Base-by-base conservation (phyloP, 2,113 vertebrate genomes). In the Trogon melanurus region DNA sequence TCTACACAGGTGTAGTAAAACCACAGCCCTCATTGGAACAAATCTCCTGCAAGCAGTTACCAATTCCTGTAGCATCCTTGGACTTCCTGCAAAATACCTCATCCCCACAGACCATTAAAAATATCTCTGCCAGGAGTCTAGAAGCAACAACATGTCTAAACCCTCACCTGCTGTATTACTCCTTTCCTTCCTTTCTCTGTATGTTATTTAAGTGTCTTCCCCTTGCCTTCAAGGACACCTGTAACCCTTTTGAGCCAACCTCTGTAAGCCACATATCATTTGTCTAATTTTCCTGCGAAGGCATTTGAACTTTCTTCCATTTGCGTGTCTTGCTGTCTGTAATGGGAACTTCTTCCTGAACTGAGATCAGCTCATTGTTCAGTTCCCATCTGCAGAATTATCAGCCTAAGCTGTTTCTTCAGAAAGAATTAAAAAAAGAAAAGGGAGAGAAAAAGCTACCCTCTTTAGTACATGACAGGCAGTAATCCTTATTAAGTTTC, bases 81-180 rank as follows among this genome's bases (percentile, higher is more conserved):
- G 75, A 64, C 65, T 92, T 92, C 88, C 90, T 94, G 69, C 45
- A 90, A 79, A 93, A 93, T 60, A 69, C 69, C 73, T 94, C 65
- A 79, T 48, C 62, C 30, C 34, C n/a, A 65, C 57, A 96, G 61
- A 86, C 19, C 41, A 93, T 79, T 72, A 91, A 93, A 93, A 70
- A 85, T 71, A 32, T 81, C 58, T 44, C 73, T 93, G 83, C 65
- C 69, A 92, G 76, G 27, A 93, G 36, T 94, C 50, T 71, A 81
- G 65, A 93, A n/a, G 72, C 50, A 92, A 88, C 90, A 90, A n/a
- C 45, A 23, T 18, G 9, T 75, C 67, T 58, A 95, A 72, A 79
- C 64, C 80, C 32, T 61, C 70, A 79, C 7, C 15, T 89, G 54
- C 50, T 78, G 10, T 56, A 80, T 74, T 89, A 51, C 26, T 91